Conservation (phyloP, 1,140 invertebrate species). For the Drosophila takahashii region DNA sequence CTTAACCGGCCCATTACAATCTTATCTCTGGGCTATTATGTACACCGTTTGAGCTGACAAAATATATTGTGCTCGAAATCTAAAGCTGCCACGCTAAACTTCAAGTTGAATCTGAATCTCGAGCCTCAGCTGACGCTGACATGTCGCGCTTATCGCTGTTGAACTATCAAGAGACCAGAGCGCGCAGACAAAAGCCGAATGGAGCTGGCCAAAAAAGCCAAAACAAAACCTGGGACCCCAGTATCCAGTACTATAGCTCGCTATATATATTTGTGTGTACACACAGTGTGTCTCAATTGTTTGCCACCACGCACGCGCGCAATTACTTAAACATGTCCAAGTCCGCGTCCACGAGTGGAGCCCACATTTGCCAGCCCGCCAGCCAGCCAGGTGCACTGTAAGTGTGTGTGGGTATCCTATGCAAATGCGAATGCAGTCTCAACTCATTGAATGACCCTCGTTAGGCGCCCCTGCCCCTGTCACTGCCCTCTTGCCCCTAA, state of each 20-base stretch:
- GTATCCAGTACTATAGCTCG: neutral
- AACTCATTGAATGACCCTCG: slow-evolving; percentile 76
- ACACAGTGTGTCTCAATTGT: slow-evolving; percentile 79
- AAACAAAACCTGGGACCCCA: slow-evolving; percentile 53
- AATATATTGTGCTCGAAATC: slow-evolving; percentile 78
- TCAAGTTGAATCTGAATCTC: slow-evolving; percentile 51
- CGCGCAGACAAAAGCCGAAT: slow-evolving; percentile 46
- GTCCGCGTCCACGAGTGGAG: slow-evolving; percentile 66
- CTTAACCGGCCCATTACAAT: slow-evolving; percentile 78
- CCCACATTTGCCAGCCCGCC: slow-evolving; percentile 61
- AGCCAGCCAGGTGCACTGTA: slow-evolving; percentile 5
- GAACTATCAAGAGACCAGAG: slow-evolving; percentile 72
- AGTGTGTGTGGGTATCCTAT: slow-evolving; percentile 61
- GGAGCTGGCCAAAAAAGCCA: slow-evolving; percentile 20
- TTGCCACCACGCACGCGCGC: slow-evolving; percentile 80
- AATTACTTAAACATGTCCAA: slow-evolving; percentile 77
- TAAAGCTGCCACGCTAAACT: slow-evolving; percentile 65
- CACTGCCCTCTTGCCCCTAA: slow-evolving; percentile 13
- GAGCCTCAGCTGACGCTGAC: slow-evolving; percentile 69
- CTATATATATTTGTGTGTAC: slow-evolving; percentile 11
- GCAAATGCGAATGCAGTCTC: slow-evolving; percentile 62
- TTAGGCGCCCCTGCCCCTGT: slow-evolving; percentile 52
- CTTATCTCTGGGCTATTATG: slow-evolving; percentile 79
- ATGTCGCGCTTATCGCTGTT: slow-evolving; percentile 78
- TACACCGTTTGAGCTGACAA: slow-evolving; percentile 81